Percentiles rank a stretch among this genome's conserved stretches.
Evolutionary conservation across 2,113 vertebrate genomes (phyloP).

Genomic region (Microcebus murinus): DNA sequence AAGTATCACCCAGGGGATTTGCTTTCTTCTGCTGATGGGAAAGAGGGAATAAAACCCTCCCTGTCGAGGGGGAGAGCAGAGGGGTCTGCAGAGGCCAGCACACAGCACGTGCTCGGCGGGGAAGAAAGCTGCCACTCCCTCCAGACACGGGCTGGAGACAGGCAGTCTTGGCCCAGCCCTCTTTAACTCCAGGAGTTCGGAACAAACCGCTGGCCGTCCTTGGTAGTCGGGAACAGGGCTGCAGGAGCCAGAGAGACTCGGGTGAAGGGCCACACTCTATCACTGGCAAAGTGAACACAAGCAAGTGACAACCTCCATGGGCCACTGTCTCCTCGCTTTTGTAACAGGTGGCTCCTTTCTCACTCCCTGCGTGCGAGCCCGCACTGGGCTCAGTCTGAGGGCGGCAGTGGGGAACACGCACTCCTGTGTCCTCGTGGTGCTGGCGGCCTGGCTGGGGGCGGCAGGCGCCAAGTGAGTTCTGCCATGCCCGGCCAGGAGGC

Average conservation of each 20-base stretch:
- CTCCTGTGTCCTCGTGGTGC: background rate
- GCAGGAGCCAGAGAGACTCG: background rate
- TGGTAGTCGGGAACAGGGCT: background rate
- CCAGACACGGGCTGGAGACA: background rate
- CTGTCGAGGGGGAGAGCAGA: background rate
- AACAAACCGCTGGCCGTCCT: background rate
- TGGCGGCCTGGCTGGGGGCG: background rate
- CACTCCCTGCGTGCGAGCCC: background rate
- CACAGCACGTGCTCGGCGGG: fast-evolving
- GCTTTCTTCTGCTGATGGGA: background rate
- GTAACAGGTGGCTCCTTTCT: background rate
- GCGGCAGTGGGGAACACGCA: background rate
- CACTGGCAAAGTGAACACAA: background rate
- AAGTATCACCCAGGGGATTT: background rate
- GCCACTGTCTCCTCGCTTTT: background rate
- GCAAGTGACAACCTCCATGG: background rate
- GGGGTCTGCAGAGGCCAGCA: background rate
- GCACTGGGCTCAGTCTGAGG: background rate
- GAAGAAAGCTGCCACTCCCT: background rate
- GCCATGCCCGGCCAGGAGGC: background rate
- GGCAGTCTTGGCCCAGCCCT: background rate
- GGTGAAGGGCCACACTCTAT: background rate
- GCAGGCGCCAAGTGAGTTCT: background rate
- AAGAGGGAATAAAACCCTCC: background rate
- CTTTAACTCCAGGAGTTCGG: background rate